phyloP scores from a whole-genome alignment of 1,140 invertebrate species.

The Micrasema longulum region DNA sequence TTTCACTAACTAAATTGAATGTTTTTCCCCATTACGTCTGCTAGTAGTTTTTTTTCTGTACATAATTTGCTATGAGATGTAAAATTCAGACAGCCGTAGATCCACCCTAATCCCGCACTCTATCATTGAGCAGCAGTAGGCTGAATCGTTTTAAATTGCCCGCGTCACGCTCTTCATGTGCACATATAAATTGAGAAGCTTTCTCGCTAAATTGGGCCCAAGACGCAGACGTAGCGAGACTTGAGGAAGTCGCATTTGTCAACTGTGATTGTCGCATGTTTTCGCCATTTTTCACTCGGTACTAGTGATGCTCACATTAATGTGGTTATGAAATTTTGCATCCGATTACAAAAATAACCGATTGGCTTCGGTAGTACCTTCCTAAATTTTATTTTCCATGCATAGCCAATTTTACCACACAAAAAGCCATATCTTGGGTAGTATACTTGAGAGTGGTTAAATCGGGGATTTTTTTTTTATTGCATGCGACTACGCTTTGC shows the following conservation, averaged over 20 bases:
- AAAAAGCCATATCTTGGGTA: neutral
- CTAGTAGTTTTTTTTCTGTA: neutral
- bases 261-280: slow-evolving; percentile 25
- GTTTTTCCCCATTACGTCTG: neutral
- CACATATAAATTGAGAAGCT: slow-evolving; percentile 21
- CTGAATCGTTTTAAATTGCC: slow-evolving; percentile 46
- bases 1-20: neutral
- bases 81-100: slow-evolving; percentile 6
- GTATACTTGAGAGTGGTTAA: neutral
- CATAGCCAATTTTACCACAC: no score
- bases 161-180: slow-evolving; percentile 30
- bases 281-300: neutral
- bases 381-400: neutral
- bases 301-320: neutral
- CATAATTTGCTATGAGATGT: neutral
- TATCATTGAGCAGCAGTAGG: slow-evolving; percentile 43
- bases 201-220: slow-evolving; percentile 26
- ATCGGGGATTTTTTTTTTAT: no score
- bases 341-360: neutral
- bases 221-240: neutral
- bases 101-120: slow-evolving; percentile 44
- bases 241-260: no score
- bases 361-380: neutral
- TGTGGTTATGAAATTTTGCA: neutral
- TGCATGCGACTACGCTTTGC: no score